phyloP scores from a whole-genome alignment of 2,113 vertebrate species.

The Planiliza haematocheilus region DNA sequence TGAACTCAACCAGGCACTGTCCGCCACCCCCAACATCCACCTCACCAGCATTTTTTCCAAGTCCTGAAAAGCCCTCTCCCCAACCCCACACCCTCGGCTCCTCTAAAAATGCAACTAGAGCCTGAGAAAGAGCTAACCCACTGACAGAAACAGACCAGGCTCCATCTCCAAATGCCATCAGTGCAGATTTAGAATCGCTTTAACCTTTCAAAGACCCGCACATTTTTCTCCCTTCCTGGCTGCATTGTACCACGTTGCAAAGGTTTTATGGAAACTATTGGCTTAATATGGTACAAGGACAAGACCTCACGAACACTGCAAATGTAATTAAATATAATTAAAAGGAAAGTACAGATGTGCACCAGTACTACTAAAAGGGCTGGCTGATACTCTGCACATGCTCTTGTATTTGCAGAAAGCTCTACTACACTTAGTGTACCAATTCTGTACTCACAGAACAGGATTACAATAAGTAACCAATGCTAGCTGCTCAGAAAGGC shows the following conservation, averaged over 20 bases:
- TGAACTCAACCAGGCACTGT: constrained; percentile 37
- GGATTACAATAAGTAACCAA: too few species aligned
- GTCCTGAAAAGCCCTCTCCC: background rate
- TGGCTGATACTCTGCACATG: too few species aligned
- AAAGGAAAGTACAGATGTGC: too few species aligned
- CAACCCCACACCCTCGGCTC: constrained; percentile 12
- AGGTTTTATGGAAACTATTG: background rate
- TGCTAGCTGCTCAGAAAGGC: too few species aligned
- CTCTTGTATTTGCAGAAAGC: too few species aligned
- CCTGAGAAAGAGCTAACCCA: constrained; percentile 67
- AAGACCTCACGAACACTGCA: background rate
- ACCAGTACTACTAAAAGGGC: too few species aligned
- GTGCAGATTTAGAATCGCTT: constrained; percentile 50
- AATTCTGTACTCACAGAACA: too few species aligned
- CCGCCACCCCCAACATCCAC: constrained; percentile 19
- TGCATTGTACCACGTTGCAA: background rate
- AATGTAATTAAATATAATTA: too few species aligned
- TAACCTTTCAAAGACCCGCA: constrained; percentile 10
- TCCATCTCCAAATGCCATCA: constrained; percentile 39
- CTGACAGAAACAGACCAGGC: constrained; percentile 51
- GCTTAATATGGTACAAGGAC: background rate
- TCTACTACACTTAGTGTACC: too few species aligned
- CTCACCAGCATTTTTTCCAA: constrained; percentile 14
- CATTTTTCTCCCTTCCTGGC: background rate
- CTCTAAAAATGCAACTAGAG: constrained; percentile 36